Evolutionary conservation across 2,888 invertebrate genomes (phyloP).

Genomic region (Ametastegia equiseti): DNA sequence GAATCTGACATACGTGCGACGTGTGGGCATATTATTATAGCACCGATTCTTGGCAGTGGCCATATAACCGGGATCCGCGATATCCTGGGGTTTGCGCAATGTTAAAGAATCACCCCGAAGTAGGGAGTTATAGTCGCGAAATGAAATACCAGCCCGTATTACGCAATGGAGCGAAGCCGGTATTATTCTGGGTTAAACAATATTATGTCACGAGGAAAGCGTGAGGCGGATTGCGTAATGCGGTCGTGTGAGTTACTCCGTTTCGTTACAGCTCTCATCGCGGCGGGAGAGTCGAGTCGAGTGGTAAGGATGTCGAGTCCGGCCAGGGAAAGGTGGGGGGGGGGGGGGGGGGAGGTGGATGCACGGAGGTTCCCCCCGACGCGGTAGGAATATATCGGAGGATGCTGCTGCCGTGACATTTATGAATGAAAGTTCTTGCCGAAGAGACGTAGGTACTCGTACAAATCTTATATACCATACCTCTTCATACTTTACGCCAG

Average conservation of each 20-base stretch:
- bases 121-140: constrained; percentile 61
- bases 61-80: constrained; percentile 39
- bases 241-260: constrained; percentile 52
- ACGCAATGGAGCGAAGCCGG: constrained; percentile 66
- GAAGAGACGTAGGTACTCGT: too few species aligned
- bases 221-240: constrained; percentile 65
- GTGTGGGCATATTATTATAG: neutral
- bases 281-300: constrained; percentile 15
- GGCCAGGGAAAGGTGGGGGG: constrained; percentile 31
- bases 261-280: constrained; percentile 32
- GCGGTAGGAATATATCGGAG: constrained; percentile 33
- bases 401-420: constrained; percentile 44
- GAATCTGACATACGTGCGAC: too few species aligned
- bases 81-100: constrained; percentile 64
- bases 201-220: constrained; percentile 73
- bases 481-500: constrained; percentile 30
- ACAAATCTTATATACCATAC: too few species aligned
- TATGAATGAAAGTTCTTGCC: constrained; percentile 50
- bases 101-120: constrained; percentile 62
- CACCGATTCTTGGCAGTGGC: neutral
- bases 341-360: neutral
- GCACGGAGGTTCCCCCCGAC: constrained; percentile 8
- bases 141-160: constrained; percentile 60
- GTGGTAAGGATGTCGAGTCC: constrained; percentile 27
- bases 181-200: constrained; percentile 73